phyloP scores from a whole-genome alignment of 2,113 vertebrate genomes.

The Platysteira castanea region DNA sequence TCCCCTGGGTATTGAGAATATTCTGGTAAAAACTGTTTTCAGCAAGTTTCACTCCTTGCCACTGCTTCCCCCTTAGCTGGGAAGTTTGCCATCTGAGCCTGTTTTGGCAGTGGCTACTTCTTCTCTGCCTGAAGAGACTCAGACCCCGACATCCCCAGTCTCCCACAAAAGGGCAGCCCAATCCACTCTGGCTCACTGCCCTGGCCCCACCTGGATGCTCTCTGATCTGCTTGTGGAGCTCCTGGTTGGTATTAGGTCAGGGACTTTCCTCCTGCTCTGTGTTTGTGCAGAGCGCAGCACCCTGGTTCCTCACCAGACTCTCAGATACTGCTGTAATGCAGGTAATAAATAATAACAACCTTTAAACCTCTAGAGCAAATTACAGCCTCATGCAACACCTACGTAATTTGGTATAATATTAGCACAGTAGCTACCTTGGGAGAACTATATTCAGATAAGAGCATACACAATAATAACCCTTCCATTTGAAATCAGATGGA shows the following conservation, averaged over 20 bases:
- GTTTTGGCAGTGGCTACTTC: neutral
- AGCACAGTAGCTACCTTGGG: slow-evolving; percentile 12
- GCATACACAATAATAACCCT: slow-evolving; percentile 13
- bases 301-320: slow-evolving; percentile 22
- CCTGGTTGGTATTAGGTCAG: slow-evolving; percentile 45
- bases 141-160: rapidly evolving
- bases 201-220: slow-evolving; percentile 49
- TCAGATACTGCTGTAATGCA: slow-evolving; percentile 13
- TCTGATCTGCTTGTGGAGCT: slow-evolving; percentile 59
- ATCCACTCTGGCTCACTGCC: neutral
- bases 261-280: slow-evolving; percentile 55
- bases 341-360: slow-evolving; percentile 62
- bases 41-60: neutral
- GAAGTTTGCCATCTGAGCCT: neutral
- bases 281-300: neutral
- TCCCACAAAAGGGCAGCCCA: neutral
- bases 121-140: neutral
- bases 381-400: slow-evolving; percentile 55
- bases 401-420: slow-evolving; percentile 58
- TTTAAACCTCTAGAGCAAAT: slow-evolving; percentile 58
- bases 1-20: neutral
- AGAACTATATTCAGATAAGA: slow-evolving; percentile 38
- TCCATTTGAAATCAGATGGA: neutral
- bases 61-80: neutral
- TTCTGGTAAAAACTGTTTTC: neutral